Conservation (phyloP, 2,797 vertebrate species). For the Spinibarbus caldwelli region DNA sequence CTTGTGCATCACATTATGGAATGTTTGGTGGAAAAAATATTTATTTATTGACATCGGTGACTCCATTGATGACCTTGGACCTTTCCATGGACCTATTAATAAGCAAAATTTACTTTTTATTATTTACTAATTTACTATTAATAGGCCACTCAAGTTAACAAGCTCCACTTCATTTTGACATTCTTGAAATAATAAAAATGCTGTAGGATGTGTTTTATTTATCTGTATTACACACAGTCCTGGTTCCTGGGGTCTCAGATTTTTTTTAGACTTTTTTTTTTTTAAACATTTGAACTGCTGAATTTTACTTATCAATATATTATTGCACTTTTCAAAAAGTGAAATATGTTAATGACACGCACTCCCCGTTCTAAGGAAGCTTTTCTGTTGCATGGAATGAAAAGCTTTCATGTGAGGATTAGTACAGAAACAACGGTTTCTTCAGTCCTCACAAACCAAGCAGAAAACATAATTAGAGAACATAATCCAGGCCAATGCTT, state of each 20-base stretch:
- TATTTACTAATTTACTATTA: too few species aligned
- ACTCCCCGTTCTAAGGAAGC: constrained; percentile 15
- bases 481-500: constrained; percentile 54
- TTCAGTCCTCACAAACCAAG: constrained; percentile 55
- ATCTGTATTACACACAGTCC: not conserved
- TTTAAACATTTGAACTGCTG: not conserved
- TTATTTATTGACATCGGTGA: not conserved
- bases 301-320: not conserved
- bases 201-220: not conserved
- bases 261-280: too few species aligned
- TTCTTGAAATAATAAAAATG: not conserved
- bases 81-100: not conserved
- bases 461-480: constrained; percentile 51
- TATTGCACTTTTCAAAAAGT: constrained; percentile 1
- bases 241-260: not conserved
- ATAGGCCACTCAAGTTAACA: too few species aligned
- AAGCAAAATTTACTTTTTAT: too few species aligned
- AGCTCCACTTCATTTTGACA: not conserved
- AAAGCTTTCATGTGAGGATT: constrained; percentile 60
- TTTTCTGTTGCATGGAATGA: constrained; percentile 43
- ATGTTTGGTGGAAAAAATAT: not conserved
- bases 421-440: constrained; percentile 57
- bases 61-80: not conserved
- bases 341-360: constrained; percentile 23
- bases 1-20: not conserved